phyloP scores from a whole-genome alignment of 2,797 vertebrate genomes.

The Takifugu ocellatus region DNA sequence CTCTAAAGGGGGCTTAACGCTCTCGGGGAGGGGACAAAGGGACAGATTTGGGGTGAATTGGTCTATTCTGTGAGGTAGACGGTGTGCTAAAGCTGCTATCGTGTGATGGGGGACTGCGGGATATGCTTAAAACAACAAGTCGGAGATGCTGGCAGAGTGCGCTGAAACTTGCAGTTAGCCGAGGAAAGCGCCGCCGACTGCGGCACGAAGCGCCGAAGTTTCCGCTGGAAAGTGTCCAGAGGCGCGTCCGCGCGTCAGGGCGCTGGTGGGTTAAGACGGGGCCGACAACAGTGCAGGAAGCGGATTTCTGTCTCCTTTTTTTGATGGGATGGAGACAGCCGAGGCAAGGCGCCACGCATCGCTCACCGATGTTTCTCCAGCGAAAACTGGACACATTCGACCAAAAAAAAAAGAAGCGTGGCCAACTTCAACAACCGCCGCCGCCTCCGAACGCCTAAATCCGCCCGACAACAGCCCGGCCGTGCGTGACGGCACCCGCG shows the following conservation, averaged over 20 bases:
- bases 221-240: conserved; percentile 6
- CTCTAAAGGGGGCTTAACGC: background rate
- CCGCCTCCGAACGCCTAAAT: background rate
- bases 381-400: conserved; percentile 16
- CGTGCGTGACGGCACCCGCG: background rate
- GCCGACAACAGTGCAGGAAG: background rate
- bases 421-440: conserved; percentile 5
- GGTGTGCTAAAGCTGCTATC: too few species aligned
- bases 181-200: background rate
- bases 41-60: too few species aligned
- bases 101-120: conserved; percentile 14
- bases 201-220: conserved; percentile 32
- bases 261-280: background rate
- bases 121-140: background rate
- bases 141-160: conserved; percentile 14
- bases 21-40: background rate
- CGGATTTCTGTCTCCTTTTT: background rate
- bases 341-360: conserved; percentile 69
- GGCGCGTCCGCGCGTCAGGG: background rate
- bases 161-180: conserved; percentile 30
- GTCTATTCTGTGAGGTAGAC: background rate
- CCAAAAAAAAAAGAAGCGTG: background rate
- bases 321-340: conserved; percentile 57
- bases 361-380: conserved; percentile 32
- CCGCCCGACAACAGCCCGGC: background rate